Evolutionary conservation across 2,113 vertebrate genomes (phyloP).

Genomic region (Erpornis zantholeuca): DNA sequence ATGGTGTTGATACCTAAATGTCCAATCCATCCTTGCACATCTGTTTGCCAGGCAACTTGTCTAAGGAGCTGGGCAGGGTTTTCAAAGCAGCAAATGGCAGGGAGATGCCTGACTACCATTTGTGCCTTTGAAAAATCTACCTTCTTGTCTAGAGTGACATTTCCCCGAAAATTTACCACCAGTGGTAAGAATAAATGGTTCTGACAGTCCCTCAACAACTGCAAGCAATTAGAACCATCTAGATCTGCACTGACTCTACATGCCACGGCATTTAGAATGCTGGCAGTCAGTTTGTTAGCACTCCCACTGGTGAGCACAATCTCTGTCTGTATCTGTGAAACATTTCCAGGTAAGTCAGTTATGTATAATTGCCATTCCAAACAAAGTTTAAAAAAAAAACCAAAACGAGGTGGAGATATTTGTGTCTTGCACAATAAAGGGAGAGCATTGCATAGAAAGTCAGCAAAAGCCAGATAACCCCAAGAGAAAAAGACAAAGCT

Average conservation of each 20-base stretch:
- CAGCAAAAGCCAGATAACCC: background rate
- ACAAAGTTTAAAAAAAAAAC: background rate
- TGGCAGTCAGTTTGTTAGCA: constrained; percentile 11
- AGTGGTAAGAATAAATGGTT: constrained; percentile 20
- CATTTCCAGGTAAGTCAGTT: constrained; percentile 52
- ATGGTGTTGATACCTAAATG: constrained; percentile 51
- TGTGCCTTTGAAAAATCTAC: constrained; percentile 39
- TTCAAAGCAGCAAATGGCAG: constrained; percentile 43
- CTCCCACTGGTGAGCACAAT: constrained; percentile 15
- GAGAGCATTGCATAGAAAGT: background rate
- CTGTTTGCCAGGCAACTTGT: constrained; percentile 39
- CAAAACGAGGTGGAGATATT: background rate
- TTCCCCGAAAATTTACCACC: background rate
- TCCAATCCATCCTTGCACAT: constrained; percentile 30
- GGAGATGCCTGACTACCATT: background rate
- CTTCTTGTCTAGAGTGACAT: background rate
- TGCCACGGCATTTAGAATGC: background rate
- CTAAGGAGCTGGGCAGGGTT: background rate
- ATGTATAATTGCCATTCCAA: constrained; percentile 2
- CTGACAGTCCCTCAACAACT: constrained; percentile 29
- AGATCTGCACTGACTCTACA: constrained; percentile 4
- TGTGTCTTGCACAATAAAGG: background rate
- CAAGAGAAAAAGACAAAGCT: background rate
- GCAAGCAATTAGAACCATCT: constrained; percentile 49
- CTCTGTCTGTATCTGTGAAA: constrained; percentile 38